Evolutionary conservation across 92 coral and sea anemone species (phyloP), one percentile per base, ranked within the genome.

Genomic region (Phenganax marumi): DNA sequence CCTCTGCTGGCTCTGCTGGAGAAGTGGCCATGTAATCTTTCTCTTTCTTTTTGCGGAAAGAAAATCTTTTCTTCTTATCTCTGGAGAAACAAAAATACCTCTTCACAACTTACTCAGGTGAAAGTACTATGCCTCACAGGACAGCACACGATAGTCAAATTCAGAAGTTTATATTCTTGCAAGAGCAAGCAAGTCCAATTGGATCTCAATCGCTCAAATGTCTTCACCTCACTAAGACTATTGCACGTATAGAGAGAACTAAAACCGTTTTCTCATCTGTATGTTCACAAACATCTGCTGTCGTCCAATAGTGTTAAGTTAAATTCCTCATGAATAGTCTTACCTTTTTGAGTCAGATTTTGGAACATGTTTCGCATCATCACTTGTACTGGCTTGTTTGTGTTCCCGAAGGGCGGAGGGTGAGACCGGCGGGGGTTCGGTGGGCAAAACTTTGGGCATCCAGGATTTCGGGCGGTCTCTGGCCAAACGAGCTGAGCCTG

Each of bases 391-490:
- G 7, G 83, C 55, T 33, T 57, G 17, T 3, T 56, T 17, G 12
- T 72, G 77, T n/a, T 66, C 83, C 55, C 56, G 83, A 56, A 57
- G 83, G n/a, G 68, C 24, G 12, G 83, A 21, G 60, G 83, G 83
- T 11, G 57, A 66, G 47, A 66, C 12, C 0, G 83, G 49, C 18
- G 83, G 83, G 26, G 46, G 57, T 23, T 52, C 83, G 3, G 83
- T 61, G 16, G 83, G 83, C 13, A 78, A 50, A 13, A 78, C 83
- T 17, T 78, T 78, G 0, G 83, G 83, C 83, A 78, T 78, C 83
- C 83, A 78, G 4, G 83, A 78, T 62, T 78, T 78, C 21, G 83
- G 83, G 24, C 83, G 83, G 22, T 78, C 83, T 47, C 58, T 61
- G 23, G 57, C 50, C 55, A 13, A 7, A 0, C 72, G 56, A 66